Percentiles rank a stretch among this genome's conserved stretches.
Conservation (phyloP, 92 coral and sea anemone genomes). For the Zoanthus solanderi region DNA sequence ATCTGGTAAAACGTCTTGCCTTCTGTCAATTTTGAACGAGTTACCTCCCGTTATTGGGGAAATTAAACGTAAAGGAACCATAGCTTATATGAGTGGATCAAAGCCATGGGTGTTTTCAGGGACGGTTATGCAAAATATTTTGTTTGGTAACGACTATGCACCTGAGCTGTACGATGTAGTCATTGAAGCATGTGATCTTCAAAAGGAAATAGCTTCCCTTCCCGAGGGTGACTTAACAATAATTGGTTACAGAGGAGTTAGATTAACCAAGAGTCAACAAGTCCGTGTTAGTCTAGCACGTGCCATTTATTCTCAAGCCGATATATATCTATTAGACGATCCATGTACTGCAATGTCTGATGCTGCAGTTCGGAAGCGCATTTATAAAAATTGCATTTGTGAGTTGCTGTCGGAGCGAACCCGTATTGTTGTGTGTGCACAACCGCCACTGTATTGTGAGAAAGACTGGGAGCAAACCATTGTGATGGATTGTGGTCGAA, state of each 20-base stretch:
- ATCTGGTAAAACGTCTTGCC: slow-evolving; percentile 39
- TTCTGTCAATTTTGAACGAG: slow-evolving; percentile 34
- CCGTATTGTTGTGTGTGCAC: slow-evolving; percentile 31
- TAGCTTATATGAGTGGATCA: slow-evolving; percentile 26
- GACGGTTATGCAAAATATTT: slow-evolving; percentile 12
- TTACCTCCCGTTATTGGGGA: slow-evolving; percentile 30
- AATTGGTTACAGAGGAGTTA: slow-evolving; percentile 7
- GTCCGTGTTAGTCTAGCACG: slow-evolving; percentile 39
- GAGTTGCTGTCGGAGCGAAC: slow-evolving; percentile 18
- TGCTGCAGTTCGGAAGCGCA: slow-evolving; percentile 23
- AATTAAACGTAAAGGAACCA: slow-evolving; percentile 23
- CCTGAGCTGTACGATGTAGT: slow-evolving; percentile 24
- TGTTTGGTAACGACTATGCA: slow-evolving; percentile 31
- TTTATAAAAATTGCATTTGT: slow-evolving; percentile 36
- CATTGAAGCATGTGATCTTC: slow-evolving; percentile 23
- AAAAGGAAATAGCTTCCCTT: slow-evolving; percentile 17
- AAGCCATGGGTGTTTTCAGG: slow-evolving; percentile 39
- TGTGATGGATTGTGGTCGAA: slow-evolving; percentile 30
- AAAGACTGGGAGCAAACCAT: slow-evolving; percentile 45
- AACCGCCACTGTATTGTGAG: slow-evolving; percentile 34
- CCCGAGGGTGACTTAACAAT: slow-evolving; percentile 27
- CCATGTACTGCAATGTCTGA: slow-evolving; percentile 38
- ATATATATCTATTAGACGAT: slow-evolving; percentile 35
- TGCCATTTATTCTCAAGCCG: slow-evolving; percentile 32
- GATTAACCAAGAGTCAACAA: slow-evolving; percentile 15